phyloP scores from a whole-genome alignment of 2,888 invertebrate species.

The Liposcelis brunnea region DNA sequence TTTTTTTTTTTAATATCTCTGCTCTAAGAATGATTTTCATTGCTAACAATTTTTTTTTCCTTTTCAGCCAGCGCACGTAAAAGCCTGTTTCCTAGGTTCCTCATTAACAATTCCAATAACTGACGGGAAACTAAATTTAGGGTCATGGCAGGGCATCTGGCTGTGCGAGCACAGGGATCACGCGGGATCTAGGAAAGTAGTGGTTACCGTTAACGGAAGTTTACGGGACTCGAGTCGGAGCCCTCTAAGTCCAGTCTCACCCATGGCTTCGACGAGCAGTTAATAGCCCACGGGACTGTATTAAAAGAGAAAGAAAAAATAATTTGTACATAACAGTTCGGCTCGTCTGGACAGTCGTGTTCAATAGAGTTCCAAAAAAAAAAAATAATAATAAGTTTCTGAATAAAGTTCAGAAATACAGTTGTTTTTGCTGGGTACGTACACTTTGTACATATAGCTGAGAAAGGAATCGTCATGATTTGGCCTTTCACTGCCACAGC shows the following conservation, averaged over 20 bases:
- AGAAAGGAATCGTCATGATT: too few relatives aligned
- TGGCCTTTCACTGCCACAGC: conserved; percentile 22
- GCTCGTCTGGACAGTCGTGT: conserved; percentile 10
- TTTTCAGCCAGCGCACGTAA: conserved; percentile 87
- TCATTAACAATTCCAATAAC: conserved; percentile 91
- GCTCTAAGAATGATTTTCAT: conserved; percentile 8
- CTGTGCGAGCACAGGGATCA: conserved; percentile 94
- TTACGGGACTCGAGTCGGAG: conserved; percentile 69
- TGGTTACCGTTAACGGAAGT: conserved; percentile 81
- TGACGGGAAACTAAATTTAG: conserved; percentile 84
- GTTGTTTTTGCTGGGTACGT: conserved; percentile 7
- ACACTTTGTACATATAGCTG: too few relatives aligned
- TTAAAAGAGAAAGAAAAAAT: conserved; percentile 8
- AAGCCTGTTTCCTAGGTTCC: conserved; percentile 90
- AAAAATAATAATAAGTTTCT: background rate
- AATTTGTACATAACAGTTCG: background rate
- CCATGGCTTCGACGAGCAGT: conserved; percentile 82
- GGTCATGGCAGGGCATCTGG: conserved; percentile 98
- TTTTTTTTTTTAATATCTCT: conserved; percentile 11
- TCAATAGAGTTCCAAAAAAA: background rate
- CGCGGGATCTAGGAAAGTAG: conserved; percentile 78
- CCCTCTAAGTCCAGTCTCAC: conserved; percentile 69
- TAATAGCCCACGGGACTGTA: conserved; percentile 27
- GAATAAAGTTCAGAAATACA: background rate
- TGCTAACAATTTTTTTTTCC: conserved; percentile 13